Evolutionary conservation across 2,797 vertebrate species (phyloP).

Genomic region (Galago senegalensis): DNA sequence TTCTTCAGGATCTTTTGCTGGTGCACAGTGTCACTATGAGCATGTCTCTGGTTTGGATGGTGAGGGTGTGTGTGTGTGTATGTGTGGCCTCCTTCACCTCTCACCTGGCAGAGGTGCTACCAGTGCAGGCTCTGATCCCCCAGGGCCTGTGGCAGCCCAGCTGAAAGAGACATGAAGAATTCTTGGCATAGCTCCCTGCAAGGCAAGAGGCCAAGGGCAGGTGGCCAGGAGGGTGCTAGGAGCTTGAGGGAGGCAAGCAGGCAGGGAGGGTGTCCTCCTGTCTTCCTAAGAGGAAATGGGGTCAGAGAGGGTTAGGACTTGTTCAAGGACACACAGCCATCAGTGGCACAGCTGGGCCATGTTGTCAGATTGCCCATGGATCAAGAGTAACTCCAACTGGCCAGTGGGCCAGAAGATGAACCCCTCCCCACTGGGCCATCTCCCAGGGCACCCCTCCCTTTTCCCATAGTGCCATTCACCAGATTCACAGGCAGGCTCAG

Average conservation of each 20-base stretch:
- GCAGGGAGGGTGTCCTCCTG: neutral
- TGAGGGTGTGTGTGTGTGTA: no score
- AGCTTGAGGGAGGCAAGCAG: neutral
- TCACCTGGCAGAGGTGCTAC: neutral
- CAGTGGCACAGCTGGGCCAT: neutral
- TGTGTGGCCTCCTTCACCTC: neutral
- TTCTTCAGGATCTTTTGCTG: conserved; percentile 50
- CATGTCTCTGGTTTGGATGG: neutral
- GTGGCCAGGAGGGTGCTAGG: neutral
- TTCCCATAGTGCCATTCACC: neutral
- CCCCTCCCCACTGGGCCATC: fast-evolving
- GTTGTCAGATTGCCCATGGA: neutral
- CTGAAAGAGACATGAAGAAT: conserved; percentile 16
- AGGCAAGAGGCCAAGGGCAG: neutral
- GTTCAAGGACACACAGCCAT: conserved; percentile 40
- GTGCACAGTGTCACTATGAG: neutral
- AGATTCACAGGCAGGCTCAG: neutral
- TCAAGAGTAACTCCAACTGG: neutral
- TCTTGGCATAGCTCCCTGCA: neutral
- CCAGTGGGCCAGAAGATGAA: neutral
- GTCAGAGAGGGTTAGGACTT: conserved; percentile 42
- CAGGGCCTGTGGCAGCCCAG: neutral
- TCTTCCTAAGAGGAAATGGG: conserved; percentile 19
- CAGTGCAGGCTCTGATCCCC: neutral
- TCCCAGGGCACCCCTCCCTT: neutral